Evolutionary conservation across 2,797 vertebrate species (phyloP).

Genomic region (Loriculus beryllinus): DNA sequence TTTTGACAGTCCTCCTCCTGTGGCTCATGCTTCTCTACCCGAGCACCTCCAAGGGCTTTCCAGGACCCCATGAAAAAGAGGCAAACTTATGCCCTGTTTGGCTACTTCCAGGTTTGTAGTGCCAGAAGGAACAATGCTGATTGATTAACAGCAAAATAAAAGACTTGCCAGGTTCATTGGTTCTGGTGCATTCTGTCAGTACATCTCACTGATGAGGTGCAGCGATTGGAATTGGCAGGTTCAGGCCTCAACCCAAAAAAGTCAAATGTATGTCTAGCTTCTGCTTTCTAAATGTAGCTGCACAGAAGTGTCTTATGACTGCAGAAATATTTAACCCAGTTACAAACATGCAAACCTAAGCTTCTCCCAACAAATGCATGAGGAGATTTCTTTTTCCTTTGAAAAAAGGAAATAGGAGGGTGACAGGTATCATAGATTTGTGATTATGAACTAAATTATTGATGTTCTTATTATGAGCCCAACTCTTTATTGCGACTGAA

Average conservation of each 20-base stretch:
- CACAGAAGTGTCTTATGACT: not conserved
- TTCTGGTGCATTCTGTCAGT: not conserved
- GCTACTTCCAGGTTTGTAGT: not conserved
- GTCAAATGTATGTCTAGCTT: not conserved
- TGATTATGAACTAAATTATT: slow-evolving; percentile 5
- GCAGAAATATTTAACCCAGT: not conserved
- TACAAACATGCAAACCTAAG: not conserved
- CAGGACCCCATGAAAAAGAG: not conserved
- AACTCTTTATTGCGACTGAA: not conserved
- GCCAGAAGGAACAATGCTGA: not conserved
- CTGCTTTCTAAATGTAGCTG: not conserved
- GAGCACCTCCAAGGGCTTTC: not conserved
- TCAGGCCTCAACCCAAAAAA: not conserved
- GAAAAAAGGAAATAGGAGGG: not conserved
- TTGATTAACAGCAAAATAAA: not conserved
- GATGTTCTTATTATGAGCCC: not conserved
- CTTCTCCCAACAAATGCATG: not conserved
- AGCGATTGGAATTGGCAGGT: not conserved
- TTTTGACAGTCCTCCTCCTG: not conserved
- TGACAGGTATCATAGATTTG: not conserved
- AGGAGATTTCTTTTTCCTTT: not conserved
- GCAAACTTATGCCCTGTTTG: not conserved
- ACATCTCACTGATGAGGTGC: not conserved
- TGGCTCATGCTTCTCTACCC: not conserved
- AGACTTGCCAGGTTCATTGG: not conserved